phyloP scores from a whole-genome alignment of 2,113 vertebrate genomes.

The Bothrops jararaca region DNA sequence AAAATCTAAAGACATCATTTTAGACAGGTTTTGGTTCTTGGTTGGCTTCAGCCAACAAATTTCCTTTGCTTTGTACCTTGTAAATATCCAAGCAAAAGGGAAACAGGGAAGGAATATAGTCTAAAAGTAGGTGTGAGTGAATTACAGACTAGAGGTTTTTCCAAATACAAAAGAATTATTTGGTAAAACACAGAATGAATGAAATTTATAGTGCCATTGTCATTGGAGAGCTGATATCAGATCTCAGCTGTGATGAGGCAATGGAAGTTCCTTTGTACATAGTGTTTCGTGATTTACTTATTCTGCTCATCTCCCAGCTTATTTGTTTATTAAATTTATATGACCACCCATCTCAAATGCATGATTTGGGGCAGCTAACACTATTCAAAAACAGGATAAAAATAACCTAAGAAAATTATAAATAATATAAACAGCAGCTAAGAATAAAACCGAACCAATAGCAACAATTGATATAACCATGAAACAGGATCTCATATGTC shows the following conservation, averaged over 20 bases:
- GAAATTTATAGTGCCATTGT: background rate
- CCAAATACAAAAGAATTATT: background rate
- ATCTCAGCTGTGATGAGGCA: too few relatives aligned
- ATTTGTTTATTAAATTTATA: background rate
- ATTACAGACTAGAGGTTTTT: background rate
- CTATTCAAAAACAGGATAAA: background rate
- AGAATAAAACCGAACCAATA: background rate
- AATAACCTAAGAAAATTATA: background rate
- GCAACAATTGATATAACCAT: background rate
- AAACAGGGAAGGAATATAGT: background rate
- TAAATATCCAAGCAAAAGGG: background rate
- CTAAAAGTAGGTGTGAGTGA: background rate
- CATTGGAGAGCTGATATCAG: background rate
- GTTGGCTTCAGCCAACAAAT: slow-evolving; percentile 48
- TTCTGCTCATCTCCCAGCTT: background rate
- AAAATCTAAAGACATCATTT: slow-evolving; percentile 25
- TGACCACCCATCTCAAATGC: background rate
- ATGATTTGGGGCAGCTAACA: background rate
- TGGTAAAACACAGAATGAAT: background rate
- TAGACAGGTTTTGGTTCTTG: slow-evolving; percentile 55
- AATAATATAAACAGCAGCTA: background rate
- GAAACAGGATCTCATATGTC: background rate
- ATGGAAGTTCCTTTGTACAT: background rate
- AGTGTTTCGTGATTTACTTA: background rate
- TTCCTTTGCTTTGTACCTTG: background rate